phyloP scores from a whole-genome alignment of 2,888 invertebrate genomes.

The Orthosia incerta region DNA sequence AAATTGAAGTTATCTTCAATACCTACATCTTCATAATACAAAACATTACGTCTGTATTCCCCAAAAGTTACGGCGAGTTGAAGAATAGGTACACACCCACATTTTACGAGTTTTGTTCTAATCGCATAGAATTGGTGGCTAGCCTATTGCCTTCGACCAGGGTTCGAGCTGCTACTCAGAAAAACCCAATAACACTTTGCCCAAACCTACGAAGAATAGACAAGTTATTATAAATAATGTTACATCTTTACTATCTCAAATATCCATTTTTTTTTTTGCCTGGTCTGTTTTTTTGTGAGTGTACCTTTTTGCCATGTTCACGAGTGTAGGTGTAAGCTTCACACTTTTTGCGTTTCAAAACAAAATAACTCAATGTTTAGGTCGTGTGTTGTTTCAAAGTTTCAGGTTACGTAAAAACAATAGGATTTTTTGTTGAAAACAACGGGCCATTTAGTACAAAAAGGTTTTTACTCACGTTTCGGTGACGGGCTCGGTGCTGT shows the following conservation, averaged over 20 bases:
- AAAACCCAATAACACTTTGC: background rate
- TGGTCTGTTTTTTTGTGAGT: background rate
- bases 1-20: background rate
- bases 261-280: background rate
- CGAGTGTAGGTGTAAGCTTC: slow-evolving; percentile 17
- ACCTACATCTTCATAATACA: background rate
- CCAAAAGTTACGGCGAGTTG: background rate
- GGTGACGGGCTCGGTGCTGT: slow-evolving; percentile 73
- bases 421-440: slow-evolving; percentile 68
- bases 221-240: background rate
- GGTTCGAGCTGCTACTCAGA: background rate
- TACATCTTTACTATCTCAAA: background rate
- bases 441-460: slow-evolving; percentile 69
- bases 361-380: slow-evolving; percentile 54
- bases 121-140: background rate
- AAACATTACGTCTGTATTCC: background rate
- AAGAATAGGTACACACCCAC: background rate
- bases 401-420: slow-evolving; percentile 71
- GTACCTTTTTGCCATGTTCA: slow-evolving; percentile 6
- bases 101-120: background rate
- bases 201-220: background rate
- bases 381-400: slow-evolving; percentile 60
- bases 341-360: slow-evolving; percentile 50
- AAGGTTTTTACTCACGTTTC: slow-evolving; percentile 80
- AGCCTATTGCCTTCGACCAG: background rate